Conservation (phyloP, 2,797 vertebrate species). For the Pantherophis vulpinus region DNA sequence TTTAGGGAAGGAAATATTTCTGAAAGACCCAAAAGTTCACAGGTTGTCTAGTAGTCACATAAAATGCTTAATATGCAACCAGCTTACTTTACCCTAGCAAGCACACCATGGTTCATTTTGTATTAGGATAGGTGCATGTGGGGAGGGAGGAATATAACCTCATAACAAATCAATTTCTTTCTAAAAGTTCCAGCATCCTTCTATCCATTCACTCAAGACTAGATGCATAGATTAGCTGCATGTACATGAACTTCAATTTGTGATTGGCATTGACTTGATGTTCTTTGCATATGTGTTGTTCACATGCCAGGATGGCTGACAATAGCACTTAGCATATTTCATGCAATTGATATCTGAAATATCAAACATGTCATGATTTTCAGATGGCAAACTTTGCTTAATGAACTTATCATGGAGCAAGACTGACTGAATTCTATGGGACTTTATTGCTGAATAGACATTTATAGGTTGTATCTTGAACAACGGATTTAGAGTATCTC, state of each 20-base stretch:
- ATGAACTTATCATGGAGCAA: not conserved
- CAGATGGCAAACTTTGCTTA: not conserved
- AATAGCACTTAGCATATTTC: not conserved
- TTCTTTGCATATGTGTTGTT: not conserved
- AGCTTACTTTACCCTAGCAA: not conserved
- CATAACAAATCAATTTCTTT: not conserved
- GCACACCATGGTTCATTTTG: not conserved
- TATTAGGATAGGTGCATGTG: not conserved
- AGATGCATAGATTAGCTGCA: not conserved
- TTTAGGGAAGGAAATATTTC: not conserved
- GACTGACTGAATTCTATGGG: not conserved
- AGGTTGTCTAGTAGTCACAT: not conserved
- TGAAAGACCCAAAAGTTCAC: not conserved
- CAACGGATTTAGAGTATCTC: not conserved
- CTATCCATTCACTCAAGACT: not conserved
- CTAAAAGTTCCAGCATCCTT: not conserved
- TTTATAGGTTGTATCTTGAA: not conserved
- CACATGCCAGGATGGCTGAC: not conserved
- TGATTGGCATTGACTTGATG: not conserved
- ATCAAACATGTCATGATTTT: not conserved
- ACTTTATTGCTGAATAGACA: not conserved
- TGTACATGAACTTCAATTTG: not conserved
- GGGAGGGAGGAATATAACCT: not conserved
- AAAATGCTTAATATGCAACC: not conserved
- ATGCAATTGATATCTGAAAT: not conserved